Evolutionary conservation across 2,797 vertebrate genomes (phyloP).

Genomic region (Thalassophryne amazonica): DNA sequence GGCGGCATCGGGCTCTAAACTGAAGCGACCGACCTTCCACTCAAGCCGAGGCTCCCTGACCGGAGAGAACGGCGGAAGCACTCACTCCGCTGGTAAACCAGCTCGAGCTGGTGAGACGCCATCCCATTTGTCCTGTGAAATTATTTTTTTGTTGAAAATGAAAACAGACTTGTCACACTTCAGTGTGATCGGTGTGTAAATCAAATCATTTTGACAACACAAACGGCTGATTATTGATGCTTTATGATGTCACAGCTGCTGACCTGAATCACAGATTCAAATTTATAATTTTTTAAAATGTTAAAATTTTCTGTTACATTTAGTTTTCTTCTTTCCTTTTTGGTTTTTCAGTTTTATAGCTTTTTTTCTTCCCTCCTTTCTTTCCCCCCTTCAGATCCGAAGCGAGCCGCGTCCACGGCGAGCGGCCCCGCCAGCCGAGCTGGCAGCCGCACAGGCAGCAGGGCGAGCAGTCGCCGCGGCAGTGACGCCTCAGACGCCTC

Average conservation of each 20-base stretch:
- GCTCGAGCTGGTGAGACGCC: slow-evolving; percentile 81
- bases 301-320: background rate
- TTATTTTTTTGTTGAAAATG: too few relatives aligned
- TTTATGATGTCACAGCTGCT: too few relatives aligned
- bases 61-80: slow-evolving; percentile 90
- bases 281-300: too few relatives aligned
- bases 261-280: too few relatives aligned
- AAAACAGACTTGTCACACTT: too few relatives aligned
- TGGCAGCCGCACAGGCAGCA: slow-evolving; percentile 89
- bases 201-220: too few relatives aligned
- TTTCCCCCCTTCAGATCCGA: slow-evolving; percentile 78
- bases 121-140: background rate
- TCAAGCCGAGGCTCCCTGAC: slow-evolving; percentile 93
- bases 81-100: slow-evolving; percentile 84
- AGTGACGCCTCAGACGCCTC: slow-evolving; percentile 94
- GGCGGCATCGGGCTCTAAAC: slow-evolving; percentile 87
- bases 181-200: too few relatives aligned
- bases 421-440: slow-evolving; percentile 88
- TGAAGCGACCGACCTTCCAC: slow-evolving; percentile 93
- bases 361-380: background rate
- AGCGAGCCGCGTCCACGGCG: slow-evolving; percentile 78
- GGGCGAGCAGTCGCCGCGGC: slow-evolving; percentile 90
- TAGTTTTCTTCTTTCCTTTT: background rate
- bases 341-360: too few relatives aligned
- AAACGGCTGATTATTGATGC: too few relatives aligned